These are phyloP conservation scores for Drosophila triauraria DNA, from an alignment of 1,140 invertebrate genomes.

Conservation along the genomic window DNA sequence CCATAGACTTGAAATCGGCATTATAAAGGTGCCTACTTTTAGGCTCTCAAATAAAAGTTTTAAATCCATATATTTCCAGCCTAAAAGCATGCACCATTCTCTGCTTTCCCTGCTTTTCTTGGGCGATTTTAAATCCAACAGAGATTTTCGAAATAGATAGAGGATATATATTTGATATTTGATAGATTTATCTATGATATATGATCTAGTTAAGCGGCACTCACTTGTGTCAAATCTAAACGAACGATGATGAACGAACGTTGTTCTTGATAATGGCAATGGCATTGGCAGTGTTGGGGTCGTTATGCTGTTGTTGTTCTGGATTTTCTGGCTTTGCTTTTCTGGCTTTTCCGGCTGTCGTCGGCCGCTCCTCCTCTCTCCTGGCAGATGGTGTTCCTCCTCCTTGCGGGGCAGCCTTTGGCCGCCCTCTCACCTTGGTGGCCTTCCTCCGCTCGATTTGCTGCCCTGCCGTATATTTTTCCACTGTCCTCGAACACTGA, in stretches of 20 bases:
- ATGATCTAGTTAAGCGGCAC: conserved; percentile 49
- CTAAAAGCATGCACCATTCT: background rate
- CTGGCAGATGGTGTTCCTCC: background rate
- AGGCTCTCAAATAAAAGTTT: background rate
- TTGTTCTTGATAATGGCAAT: conserved; percentile 78
- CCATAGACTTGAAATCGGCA: background rate
- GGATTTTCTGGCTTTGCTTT: background rate
- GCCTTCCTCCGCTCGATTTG: conserved; percentile 12
- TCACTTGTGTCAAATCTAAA: conserved; percentile 81
- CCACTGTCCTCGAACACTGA: conserved; percentile 24
- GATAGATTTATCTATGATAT: conserved; percentile 1
- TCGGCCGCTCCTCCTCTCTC: background rate
- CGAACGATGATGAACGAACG: conserved; percentile 76
- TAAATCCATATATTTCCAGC: background rate
- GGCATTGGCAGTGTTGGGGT: conserved; percentile 78
- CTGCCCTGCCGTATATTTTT: conserved; percentile 7
- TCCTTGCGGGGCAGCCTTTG: conserved; percentile 24
- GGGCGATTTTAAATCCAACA: background rate
- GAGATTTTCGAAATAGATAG: background rate
- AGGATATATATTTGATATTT: background rate
- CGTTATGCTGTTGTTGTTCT: conserved; percentile 42
- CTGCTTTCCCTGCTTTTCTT: background rate
- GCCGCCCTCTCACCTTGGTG: conserved; percentile 39
- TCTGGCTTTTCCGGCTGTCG: background rate
- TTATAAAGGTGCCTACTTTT: background rate